Evolutionary conservation across 1,140 invertebrate genomes (phyloP), one percentile per base, ranked within the genome.

Genomic region (Melanaphis sacchari): DNA sequence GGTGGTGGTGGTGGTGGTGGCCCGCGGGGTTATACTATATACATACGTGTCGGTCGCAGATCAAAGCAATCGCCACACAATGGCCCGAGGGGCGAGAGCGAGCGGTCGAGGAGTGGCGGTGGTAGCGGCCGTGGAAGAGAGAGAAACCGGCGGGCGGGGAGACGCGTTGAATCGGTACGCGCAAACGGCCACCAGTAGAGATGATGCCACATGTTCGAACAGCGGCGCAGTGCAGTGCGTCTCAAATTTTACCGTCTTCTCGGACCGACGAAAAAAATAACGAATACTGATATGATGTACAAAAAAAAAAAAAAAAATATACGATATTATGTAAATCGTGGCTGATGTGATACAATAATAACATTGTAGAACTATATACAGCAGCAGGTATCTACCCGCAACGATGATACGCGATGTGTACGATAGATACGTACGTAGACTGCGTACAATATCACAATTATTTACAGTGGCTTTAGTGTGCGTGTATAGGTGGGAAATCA

Each of bases 1-100:
- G 54, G 9, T 11, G 38, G 59, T 40, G 8, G 59, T 7, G 38
- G 89, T 54, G 89, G 59, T 43, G 36, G 87, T 40, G 54, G 91
- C 81, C 81, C 46, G 91, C 91, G 91, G 81, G 91, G 91, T 15
- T 54, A 49, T 41, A 21, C n/a, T 87, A 49, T 88, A n/a, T 15
- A 31, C 43, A 49, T 92, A 92, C 91, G 91, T 93, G 91, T 93
- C 91, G 91, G 91, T 84, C 91, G 54, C 91, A 93, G 91, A 93
- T 93, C 91, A 93, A 93, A 93, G 91, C 91, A 38, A 93, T 93
- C 81, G 91, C 91, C 76, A 85, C 91, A 93, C 91, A 93, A 93
- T 93, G 91, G 91, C 76, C 91, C 21, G 36, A 54, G 41, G 90
- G 91, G 81, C 41, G 91, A 92, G 90, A 66, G 90, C 40, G 40